Evolutionary conservation across 1,140 invertebrate genomes (phyloP).

Genomic region (Panagrolaimus sp.): DNA sequence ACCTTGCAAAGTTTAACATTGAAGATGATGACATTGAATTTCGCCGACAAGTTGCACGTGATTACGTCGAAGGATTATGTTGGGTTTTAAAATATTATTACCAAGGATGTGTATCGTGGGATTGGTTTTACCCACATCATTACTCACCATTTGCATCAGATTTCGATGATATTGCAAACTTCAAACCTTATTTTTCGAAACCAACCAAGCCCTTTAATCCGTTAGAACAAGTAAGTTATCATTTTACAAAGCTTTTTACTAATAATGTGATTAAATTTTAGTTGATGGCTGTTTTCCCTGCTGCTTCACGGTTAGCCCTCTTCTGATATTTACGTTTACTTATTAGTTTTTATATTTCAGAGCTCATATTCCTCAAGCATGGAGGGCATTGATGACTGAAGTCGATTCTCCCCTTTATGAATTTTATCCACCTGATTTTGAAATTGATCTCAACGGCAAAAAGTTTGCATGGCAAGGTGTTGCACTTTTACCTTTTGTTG

Average conservation of each 20-base stretch:
- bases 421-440: conserved; percentile 97
- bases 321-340: background rate
- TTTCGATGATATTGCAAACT: conserved; percentile 80
- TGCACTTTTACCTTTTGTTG: conserved; percentile 92
- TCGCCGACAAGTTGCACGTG: conserved; percentile 74
- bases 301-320: conserved; percentile 54
- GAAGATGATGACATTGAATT: conserved; percentile 73
- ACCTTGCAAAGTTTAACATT: conserved; percentile 92
- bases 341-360: conserved; percentile 21
- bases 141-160: conserved; percentile 99
- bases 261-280: background rate
- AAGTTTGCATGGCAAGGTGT: conserved; percentile 99
- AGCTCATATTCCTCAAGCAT: conserved; percentile 82
- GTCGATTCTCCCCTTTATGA: conserved; percentile 90
- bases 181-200: conserved; percentile 79
- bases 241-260: conserved; percentile 61
- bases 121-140: conserved; percentile 99
- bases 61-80: conserved; percentile 89
- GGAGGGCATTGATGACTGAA: conserved; percentile 87
- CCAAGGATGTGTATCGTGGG: conserved; percentile 98
- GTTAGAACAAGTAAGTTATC: conserved; percentile 95
- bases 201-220: conserved; percentile 84
- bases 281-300: background rate
- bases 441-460: conserved; percentile 97
- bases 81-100: conserved; percentile 98